These are phyloP conservation scores for Oedothorax gibbosus DNA, from an alignment of 1,140 invertebrate genomes.

Conservation along the genomic window DNA sequence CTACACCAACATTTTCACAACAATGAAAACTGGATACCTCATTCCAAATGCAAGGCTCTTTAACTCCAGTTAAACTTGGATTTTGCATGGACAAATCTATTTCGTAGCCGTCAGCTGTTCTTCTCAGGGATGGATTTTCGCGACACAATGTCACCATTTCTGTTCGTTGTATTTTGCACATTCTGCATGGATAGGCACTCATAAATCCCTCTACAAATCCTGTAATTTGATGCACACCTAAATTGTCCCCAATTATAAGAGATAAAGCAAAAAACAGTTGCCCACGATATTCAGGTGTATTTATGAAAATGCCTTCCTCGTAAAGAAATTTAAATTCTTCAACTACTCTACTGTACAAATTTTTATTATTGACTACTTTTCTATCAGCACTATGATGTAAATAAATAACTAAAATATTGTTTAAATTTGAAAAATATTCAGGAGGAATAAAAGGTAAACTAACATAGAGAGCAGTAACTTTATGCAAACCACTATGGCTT, in stretches of 20 bases:
- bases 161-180: neutral
- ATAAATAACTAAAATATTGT: conserved; percentile 7
- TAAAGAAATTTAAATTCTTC: neutral
- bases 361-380: neutral
- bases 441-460: too few species aligned
- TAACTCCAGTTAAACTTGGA: conserved; percentile 2
- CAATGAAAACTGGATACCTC: too few species aligned
- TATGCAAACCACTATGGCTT: too few species aligned
- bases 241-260: too few species aligned
- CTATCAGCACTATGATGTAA: too few species aligned
- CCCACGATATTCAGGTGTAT: too few species aligned
- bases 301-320: neutral
- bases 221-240: neutral
- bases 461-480: too few species aligned
- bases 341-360: neutral
- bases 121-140: too few species aligned
- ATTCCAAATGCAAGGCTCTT: neutral
- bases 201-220: neutral
- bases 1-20: too few species aligned
- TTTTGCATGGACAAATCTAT: neutral
- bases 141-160: neutral
- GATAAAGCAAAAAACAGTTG: too few species aligned
- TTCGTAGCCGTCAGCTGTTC: too few species aligned
- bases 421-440: neutral
- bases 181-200: neutral